These are phyloP conservation scores for Rotaria sp. DNA, from an alignment of 2,888 invertebrate species.

Conservation along the genomic window DNA sequence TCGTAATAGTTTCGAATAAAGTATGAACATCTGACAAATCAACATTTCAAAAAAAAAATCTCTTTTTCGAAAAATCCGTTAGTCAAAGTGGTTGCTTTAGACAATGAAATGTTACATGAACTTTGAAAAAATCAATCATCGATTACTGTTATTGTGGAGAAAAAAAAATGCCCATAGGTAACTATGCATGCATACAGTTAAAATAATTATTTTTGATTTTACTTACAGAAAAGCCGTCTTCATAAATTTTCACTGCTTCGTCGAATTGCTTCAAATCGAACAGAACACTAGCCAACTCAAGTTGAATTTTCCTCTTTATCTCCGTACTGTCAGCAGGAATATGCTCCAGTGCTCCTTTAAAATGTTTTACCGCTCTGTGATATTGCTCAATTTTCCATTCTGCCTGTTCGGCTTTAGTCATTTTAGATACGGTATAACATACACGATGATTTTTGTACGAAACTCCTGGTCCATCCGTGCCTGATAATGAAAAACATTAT, in stretches of 20 bases:
- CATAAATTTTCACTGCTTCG: neutral
- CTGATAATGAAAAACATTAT: neutral
- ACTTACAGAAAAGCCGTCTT: neutral
- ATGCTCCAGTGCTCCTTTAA: neutral
- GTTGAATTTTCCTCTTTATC: neutral
- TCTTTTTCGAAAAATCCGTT: too few species aligned
- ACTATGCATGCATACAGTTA: too few species aligned
- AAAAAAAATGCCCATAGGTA: too few species aligned
- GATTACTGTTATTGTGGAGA: too few species aligned
- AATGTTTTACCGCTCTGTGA: neutral
- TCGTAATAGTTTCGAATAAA: too few species aligned
- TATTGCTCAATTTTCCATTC: neutral
- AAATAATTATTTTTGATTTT: neutral
- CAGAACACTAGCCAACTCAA: neutral
- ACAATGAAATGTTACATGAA: neutral
- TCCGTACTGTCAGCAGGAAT: neutral
- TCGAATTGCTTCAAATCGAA: neutral
- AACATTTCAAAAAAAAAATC: too few species aligned
- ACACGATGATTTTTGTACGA: neutral
- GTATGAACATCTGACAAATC: too few species aligned
- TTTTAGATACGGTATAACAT: neutral
- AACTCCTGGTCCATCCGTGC: neutral
- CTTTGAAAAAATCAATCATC: too few species aligned
- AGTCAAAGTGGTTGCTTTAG: neutral
- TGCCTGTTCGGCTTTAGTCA: neutral